phyloP scores from a whole-genome alignment of 2,797 vertebrate genomes.

The Poeciliopsis infans region DNA sequence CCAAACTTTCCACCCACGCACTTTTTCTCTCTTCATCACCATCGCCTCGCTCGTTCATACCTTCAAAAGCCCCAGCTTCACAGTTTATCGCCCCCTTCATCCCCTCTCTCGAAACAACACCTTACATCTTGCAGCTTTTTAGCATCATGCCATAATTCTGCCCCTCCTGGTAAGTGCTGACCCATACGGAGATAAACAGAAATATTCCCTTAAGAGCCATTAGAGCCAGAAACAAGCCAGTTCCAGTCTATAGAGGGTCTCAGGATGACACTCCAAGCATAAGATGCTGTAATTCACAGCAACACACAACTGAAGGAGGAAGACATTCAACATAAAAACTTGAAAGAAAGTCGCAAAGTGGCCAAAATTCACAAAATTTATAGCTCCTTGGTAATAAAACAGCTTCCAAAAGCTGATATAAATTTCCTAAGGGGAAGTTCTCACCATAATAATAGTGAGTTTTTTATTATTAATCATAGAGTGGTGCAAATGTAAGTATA shows the following conservation, averaged over 20 bases:
- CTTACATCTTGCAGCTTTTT: slow-evolving; percentile 44
- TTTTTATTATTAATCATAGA: neutral
- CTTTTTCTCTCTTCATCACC: slow-evolving; percentile 44
- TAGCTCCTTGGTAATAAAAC: neutral
- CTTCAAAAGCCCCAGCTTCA: neutral
- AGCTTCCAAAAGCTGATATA: slow-evolving; percentile 16
- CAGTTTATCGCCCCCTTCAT: slow-evolving; percentile 22
- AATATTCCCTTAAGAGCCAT: slow-evolving; percentile 66
- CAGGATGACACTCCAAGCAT: slow-evolving; percentile 54
- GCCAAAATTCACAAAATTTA: slow-evolving; percentile 32
- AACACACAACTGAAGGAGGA: slow-evolving; percentile 27
- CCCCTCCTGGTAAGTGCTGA: slow-evolving; percentile 59
- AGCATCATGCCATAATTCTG: slow-evolving; percentile 43
- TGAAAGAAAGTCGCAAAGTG: slow-evolving; percentile 36
- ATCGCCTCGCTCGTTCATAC: slow-evolving; percentile 24
- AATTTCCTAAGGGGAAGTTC: neutral
- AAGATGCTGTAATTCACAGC: slow-evolving; percentile 56
- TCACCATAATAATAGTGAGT: neutral
- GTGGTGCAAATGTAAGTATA: neutral
- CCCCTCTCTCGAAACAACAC: slow-evolving; percentile 30
- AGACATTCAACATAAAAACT: slow-evolving; percentile 41
- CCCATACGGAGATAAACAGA: slow-evolving; percentile 60
- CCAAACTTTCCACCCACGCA: slow-evolving; percentile 66
- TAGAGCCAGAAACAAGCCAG: slow-evolving; percentile 64
- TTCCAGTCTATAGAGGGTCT: slow-evolving; percentile 51